Base-by-base conservation (phyloP, 2,113 vertebrate genomes). In the Eulacestoma nigropectus region DNA sequence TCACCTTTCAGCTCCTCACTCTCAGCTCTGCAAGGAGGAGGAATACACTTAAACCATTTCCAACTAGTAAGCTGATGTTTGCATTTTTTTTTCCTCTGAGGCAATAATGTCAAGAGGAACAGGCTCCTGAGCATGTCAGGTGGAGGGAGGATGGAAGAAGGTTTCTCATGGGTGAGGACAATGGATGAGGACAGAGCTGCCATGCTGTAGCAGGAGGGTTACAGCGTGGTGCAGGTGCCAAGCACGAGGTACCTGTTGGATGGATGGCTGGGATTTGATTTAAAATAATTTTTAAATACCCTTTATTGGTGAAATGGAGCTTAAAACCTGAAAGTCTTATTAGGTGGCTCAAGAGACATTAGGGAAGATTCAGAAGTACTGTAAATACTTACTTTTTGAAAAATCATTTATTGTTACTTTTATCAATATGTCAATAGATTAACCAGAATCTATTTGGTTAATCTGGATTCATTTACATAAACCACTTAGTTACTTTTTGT, bases 191-290 rank as follows among this genome's bases (percentile, higher is more conserved):
- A 39, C 30, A 41, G 64, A 67, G 68, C 35, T 76, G 64, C 46
- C 6, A 1, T 12, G 4, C 30, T 1, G 0, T 55, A 89, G 68
- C 6, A 14, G 32, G 59, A 57, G 8, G 2, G 18, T 60, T 57
- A 22, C 63, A 59, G 55, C 1, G 0, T 0, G 0, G 14, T 2
- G 2, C 12, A 11, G 37, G 37, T 69, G 53, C 20, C 0, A 2
- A 70, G 55, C 29, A 44, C 0, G 1, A 57, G 50, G 17, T 0
- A 0, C 63, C n/a, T 62, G 9, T 30, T 7, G 16, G 30, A 70
- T 35, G 30, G 33, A 80, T 79, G 41, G 2, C 3, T 62, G 46
- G 14, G 26, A 35, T 62, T 88, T 69, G n/a, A 41, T 83, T 90
- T 57, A 16, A 81, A 44, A 30, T 12, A 19, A 13, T 44, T 90